Evolutionary conservation across 2,888 invertebrate genomes (phyloP).

Genomic region (Aelia acuminata): DNA sequence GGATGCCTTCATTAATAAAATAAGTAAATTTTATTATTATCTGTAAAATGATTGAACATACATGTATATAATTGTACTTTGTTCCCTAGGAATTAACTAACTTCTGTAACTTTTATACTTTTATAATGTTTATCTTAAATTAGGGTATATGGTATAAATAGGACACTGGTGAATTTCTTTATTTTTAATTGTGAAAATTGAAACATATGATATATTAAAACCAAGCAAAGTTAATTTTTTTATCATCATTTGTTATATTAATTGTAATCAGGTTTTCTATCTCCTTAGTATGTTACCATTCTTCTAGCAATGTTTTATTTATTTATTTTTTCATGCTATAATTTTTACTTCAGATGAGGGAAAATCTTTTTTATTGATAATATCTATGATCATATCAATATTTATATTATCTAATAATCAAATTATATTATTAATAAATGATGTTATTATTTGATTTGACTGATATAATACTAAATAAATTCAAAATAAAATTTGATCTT

Average conservation of each 20-base stretch:
- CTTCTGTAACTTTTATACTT: slow-evolving; percentile 28
- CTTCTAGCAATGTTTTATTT: neutral
- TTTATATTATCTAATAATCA: neutral
- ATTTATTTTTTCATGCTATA: neutral
- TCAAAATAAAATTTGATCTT: no score
- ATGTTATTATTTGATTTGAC: neutral
- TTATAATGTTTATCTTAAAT: slow-evolving; percentile 9
- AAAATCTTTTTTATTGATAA: neutral
- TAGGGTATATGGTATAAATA: slow-evolving; percentile 11
- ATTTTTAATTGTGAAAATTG: neutral
- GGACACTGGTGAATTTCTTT: neutral
- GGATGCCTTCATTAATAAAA: slow-evolving; percentile 23
- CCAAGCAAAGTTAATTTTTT: neutral
- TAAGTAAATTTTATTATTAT: slow-evolving; percentile 14
- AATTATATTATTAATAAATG: neutral
- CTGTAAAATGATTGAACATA: neutral
- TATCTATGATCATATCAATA: neutral
- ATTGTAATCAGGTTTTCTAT: neutral
- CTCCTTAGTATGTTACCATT: neutral
- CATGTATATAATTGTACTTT: slow-evolving; percentile 13
- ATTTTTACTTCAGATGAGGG: neutral
- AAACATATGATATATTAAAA: neutral
- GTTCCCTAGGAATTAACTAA: neutral
- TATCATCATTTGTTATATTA: neutral
- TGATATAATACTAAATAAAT: neutral